These are phyloP conservation scores for Phania funesta DNA, from an alignment of 2,888 invertebrate genomes.

Conservation along the genomic window DNA sequence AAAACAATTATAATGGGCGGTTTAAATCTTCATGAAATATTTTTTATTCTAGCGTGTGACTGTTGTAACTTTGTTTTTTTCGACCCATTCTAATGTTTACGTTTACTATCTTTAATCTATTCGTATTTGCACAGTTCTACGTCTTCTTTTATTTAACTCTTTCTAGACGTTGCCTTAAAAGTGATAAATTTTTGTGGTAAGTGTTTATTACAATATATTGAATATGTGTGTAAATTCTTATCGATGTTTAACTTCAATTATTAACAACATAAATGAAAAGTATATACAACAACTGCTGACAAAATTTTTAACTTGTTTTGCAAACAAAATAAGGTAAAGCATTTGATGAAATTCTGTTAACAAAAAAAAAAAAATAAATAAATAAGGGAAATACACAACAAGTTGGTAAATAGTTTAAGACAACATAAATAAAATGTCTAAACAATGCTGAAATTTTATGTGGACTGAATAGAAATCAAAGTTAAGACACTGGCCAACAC, in stretches of 20 bases:
- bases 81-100: no score
- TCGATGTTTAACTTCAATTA: conserved; percentile 25
- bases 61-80: no score
- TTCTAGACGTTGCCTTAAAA: neutral
- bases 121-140: neutral
- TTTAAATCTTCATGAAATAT: no score
- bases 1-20: no score
- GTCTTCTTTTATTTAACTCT: neutral
- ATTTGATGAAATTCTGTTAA: conserved; percentile 24
- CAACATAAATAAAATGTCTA: conserved; percentile 10
- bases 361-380: neutral
- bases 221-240: conserved; percentile 19
- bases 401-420: conserved; percentile 33
- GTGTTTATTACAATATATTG: neutral
- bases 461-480: conserved; percentile 46
- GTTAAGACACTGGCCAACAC: neutral
- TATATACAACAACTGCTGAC: neutral
- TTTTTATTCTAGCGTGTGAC: no score
- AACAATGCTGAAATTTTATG: conserved; percentile 61
- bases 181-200: neutral
- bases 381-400: neutral
- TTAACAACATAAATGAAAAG: neutral
- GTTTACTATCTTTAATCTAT: no score
- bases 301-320: neutral
- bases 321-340: neutral